These are phyloP conservation scores for Colaptes auratus DNA, from an alignment of 2,113 vertebrate genomes.

Conservation along the genomic window DNA sequence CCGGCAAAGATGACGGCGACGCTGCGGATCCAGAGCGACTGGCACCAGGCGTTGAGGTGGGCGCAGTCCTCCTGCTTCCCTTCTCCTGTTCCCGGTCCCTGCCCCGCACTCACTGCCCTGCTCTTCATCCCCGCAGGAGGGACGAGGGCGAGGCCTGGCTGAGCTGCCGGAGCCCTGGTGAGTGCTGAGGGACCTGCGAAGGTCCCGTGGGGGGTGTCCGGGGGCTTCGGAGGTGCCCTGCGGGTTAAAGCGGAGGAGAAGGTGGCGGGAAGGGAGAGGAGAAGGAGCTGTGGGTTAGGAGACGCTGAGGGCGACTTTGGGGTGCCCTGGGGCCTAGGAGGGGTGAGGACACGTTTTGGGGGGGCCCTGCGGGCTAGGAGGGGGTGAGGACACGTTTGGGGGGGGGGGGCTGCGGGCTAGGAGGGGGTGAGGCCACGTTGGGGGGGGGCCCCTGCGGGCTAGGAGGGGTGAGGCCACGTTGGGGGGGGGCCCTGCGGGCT, in stretches of 20 bases:
- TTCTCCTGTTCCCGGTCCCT: rapidly evolving
- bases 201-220: background rate
- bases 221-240: no score
- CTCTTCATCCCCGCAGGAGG: slow-evolving; percentile 56
- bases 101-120: background rate
- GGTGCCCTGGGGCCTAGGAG: background rate
- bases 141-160: slow-evolving; percentile 81
- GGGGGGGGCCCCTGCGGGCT: background rate
- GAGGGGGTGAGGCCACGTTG: no score
- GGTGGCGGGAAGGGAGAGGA: rapidly evolving
- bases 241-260: rapidly evolving
- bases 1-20: slow-evolving; percentile 58
- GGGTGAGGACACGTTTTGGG: rapidly evolving
- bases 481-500: no score
- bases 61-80: rapidly evolving
- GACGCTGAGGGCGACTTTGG: rapidly evolving
- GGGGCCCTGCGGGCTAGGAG: rapidly evolving
- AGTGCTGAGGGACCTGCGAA: background rate
- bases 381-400: no score
- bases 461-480: background rate
- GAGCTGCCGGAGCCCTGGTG: slow-evolving; percentile 80
- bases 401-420: no score
- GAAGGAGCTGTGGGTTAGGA: no score
- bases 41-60: slow-evolving; percentile 71
- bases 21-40: slow-evolving; percentile 77